phyloP scores from a whole-genome alignment of 2,113 vertebrate genomes.

The Steatornis caripensis region DNA sequence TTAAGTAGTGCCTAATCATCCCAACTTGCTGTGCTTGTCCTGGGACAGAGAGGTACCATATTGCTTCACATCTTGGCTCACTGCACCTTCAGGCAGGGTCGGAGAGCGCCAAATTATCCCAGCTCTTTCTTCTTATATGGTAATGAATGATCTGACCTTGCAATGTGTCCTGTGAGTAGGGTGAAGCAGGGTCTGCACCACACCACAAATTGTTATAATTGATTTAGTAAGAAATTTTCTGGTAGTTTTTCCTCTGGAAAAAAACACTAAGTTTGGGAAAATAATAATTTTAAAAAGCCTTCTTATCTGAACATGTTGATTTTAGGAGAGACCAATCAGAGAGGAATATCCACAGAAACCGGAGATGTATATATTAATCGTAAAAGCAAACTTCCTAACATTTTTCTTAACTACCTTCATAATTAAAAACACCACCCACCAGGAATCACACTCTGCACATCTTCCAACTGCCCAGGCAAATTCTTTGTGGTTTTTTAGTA shows the following conservation, averaged over 20 bases:
- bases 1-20: too few relatives aligned
- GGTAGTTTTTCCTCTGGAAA: background rate
- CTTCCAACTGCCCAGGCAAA: background rate
- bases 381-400: background rate
- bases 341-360: background rate
- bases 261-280: background rate
- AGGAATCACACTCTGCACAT: background rate
- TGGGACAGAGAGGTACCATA: too few relatives aligned
- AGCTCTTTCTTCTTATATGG: too few relatives aligned
- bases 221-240: background rate
- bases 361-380: background rate
- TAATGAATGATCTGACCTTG: too few relatives aligned
- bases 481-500: background rate
- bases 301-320: background rate
- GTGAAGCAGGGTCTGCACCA: too few relatives aligned
- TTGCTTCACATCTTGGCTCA: too few relatives aligned
- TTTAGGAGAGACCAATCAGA: background rate
- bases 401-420: background rate
- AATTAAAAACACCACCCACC: background rate
- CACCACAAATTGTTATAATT: too few relatives aligned
- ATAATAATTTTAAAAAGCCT: background rate
- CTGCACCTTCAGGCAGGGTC: too few relatives aligned
- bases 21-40: too few relatives aligned
- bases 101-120: too few relatives aligned
- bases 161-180: too few relatives aligned